Base-by-base conservation (phyloP, 2,113 vertebrate genomes). In the Ictalurus furcatus region DNA sequence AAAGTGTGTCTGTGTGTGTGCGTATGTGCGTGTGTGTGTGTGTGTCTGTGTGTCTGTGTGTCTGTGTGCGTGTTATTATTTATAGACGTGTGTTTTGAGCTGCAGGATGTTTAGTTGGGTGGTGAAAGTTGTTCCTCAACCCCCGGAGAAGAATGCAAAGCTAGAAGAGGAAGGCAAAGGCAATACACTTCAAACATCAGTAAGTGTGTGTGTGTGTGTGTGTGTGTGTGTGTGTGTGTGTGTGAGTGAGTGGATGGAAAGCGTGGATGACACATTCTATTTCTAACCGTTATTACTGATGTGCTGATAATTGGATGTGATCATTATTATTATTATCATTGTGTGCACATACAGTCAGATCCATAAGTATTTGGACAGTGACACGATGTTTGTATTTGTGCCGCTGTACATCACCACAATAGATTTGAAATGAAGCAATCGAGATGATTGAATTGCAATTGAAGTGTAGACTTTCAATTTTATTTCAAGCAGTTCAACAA, bases 41-140 rank as follows among this genome's bases (percentile, higher is more conserved):
- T 71, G 37, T 44, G 40, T 81, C 5, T 80, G 8, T 54, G 85
- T 30, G 19, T 56, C n/a, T 54, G 9, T 71, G 37, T 13, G 40
- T 79, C 44, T 48, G 23, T 44, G 40, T 81, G 28, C 56, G 9
- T 54, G 48, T 67, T 63, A 19, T 73, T 76, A 52, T 48, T 71
- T 91, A 5, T 52, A 61, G 44, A 85, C 86, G 14, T 19, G 52
- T 85, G 44, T 90, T 90, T 13, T 1, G 40, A 63, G 48, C 61
- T 34, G 30, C 85, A 95, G 94, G 93, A 96, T 96, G 95, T 93
- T 96, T 88, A 95, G 92, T 91, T 96, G 96, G 96, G 93, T 96
- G 92, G 93, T 94, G 37, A 95, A 95, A 93, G 94, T 96, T 14
- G 95, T 95, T 90, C 96, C 96, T 58, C 95, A 95, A 90, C 95